phyloP scores from a whole-genome alignment of 2,797 vertebrate species.

The Macrochelys suwanniensis region DNA sequence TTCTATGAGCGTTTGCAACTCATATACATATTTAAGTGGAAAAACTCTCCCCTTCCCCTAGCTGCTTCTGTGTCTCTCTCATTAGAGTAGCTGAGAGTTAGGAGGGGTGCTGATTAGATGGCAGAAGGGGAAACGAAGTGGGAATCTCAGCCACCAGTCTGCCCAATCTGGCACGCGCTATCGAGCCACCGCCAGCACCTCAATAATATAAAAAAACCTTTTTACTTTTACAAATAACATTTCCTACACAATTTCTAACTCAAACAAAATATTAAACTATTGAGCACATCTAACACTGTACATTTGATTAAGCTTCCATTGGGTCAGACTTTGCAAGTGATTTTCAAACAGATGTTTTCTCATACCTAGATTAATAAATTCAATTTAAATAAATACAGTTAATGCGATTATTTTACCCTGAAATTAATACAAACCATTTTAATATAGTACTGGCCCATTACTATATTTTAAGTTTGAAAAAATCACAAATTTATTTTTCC shows the following conservation, averaged over 20 bases:
- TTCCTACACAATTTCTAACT: background rate
- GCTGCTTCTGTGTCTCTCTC: background rate
- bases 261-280: too few species aligned
- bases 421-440: background rate
- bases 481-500: background rate
- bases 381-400: background rate
- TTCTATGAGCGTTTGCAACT: background rate
- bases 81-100: background rate
- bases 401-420: background rate
- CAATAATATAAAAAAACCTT: background rate
- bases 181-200: background rate
- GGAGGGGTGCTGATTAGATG: background rate
- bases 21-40: background rate
- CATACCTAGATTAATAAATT: background rate
- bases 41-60: background rate
- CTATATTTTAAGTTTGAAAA: background rate
- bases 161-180: background rate
- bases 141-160: background rate
- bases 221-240: background rate
- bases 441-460: background rate
- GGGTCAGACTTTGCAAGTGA: background rate
- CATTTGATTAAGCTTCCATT: accelerated
- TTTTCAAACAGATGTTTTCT: background rate
- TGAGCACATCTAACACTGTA: background rate
- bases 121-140: background rate